These are phyloP conservation scores for Nixonia krombeini DNA, from an alignment of 1,140 invertebrate species.

Conservation along the genomic window DNA sequence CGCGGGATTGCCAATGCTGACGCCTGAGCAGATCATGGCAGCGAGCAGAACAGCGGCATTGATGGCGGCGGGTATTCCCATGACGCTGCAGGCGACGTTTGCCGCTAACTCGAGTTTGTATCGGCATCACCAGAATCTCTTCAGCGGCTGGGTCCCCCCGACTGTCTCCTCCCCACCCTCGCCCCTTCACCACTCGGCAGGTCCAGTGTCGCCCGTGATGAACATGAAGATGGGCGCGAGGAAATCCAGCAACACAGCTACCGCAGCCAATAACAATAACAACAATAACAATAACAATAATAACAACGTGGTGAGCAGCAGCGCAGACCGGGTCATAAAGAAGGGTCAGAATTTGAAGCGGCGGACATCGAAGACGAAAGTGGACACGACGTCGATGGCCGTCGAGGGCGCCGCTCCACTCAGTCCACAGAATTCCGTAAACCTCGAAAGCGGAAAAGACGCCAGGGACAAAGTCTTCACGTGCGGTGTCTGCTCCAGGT, in stretches of 20 bases:
- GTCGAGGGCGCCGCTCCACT: slow-evolving; percentile 63
- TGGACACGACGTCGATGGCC: slow-evolving; percentile 38
- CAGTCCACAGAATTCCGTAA: slow-evolving; percentile 64
- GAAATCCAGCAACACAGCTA: slow-evolving; percentile 49
- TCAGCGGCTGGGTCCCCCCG: slow-evolving; percentile 65
- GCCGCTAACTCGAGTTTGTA: slow-evolving; percentile 63
- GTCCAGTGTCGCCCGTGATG: slow-evolving; percentile 58
- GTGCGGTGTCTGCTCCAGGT: slow-evolving; percentile 87
- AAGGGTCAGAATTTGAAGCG: slow-evolving; percentile 59
- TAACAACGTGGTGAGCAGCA: slow-evolving; percentile 68
- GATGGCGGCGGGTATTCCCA: slow-evolving; percentile 70
- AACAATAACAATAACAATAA: slow-evolving; percentile 68
- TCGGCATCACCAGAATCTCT: slow-evolving; percentile 72
- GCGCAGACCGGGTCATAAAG: slow-evolving; percentile 58
- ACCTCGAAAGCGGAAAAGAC: slow-evolving; percentile 71
- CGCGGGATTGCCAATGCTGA: slow-evolving; percentile 68
- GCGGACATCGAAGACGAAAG: slow-evolving; percentile 59
- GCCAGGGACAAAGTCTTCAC: slow-evolving; percentile 86
- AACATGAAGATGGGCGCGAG: slow-evolving; percentile 51
- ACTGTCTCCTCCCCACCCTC: slow-evolving; percentile 59
- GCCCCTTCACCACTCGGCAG: slow-evolving; percentile 53
- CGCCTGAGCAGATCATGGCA: slow-evolving; percentile 73
- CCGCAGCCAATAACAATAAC: slow-evolving; percentile 60
- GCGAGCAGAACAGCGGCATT: slow-evolving; percentile 71
- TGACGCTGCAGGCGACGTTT: slow-evolving; percentile 59